phyloP scores from a whole-genome alignment of 2,888 invertebrate species.

The Phyllotreta cruciferae region DNA sequence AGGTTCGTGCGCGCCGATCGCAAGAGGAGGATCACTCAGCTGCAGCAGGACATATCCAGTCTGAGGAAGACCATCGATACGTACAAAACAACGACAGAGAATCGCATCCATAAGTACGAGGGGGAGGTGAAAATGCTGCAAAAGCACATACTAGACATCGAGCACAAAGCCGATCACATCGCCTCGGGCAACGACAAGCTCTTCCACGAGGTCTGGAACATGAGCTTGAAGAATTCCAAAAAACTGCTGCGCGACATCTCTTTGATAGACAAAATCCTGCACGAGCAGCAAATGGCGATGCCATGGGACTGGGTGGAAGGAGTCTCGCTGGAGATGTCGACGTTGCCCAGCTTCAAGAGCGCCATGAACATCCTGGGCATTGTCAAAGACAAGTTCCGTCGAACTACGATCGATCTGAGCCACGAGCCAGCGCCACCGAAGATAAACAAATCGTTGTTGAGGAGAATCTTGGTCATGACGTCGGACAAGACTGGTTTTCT shows the following conservation, averaged over 20 bases:
- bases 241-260: slow-evolving; percentile 64
- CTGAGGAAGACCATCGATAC: slow-evolving; percentile 72
- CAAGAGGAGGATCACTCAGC: slow-evolving; percentile 76
- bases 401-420: too few species aligned
- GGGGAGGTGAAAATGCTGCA: slow-evolving; percentile 73
- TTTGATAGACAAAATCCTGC: slow-evolving; percentile 66
- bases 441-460: slow-evolving; percentile 18
- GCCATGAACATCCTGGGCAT: background rate
- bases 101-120: slow-evolving; percentile 72
- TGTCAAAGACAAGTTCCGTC: too few species aligned
- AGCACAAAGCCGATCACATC: slow-evolving; percentile 74
- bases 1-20: slow-evolving; percentile 79
- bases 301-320: slow-evolving; percentile 64
- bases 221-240: slow-evolving; percentile 65
- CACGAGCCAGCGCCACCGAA: too few species aligned
- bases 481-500: slow-evolving; percentile 78
- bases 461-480: slow-evolving; percentile 53
- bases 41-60: slow-evolving; percentile 74
- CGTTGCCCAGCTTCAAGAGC: slow-evolving; percentile 59
- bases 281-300: slow-evolving; percentile 69
- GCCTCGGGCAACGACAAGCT: slow-evolving; percentile 70
- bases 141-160: slow-evolving; percentile 71
- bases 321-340: slow-evolving; percentile 56
- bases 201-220: slow-evolving; percentile 67
- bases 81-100: slow-evolving; percentile 69